phyloP scores from a whole-genome alignment of 2,113 vertebrate genomes.

The Rhinopomastus cyanomelas region DNA sequence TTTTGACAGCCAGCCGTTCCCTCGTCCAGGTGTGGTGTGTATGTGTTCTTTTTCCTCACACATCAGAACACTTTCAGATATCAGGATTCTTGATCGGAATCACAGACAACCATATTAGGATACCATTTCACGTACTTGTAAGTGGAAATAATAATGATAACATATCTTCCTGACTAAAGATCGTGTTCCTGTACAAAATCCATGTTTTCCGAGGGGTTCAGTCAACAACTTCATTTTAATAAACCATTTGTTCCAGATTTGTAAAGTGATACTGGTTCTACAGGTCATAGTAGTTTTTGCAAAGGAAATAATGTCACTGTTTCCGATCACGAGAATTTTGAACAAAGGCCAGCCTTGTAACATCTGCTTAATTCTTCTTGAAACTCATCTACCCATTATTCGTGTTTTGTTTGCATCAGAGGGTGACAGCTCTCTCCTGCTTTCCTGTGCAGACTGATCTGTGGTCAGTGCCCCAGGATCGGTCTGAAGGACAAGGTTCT shows the following conservation, averaged over 20 bases:
- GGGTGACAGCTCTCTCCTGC: neutral
- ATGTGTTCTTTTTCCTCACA: neutral
- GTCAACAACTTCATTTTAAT: conserved; percentile 8
- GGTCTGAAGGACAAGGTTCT: neutral
- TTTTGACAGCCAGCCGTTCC: neutral
- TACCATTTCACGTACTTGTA: neutral
- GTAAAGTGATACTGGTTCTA: neutral
- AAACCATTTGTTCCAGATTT: conserved; percentile 1
- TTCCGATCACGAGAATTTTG: neutral
- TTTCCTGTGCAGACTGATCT: neutral
- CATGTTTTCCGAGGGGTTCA: neutral
- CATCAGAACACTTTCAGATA: neutral
- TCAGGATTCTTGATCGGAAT: neutral
- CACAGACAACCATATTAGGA: neutral
- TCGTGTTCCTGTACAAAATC: neutral
- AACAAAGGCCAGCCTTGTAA: neutral
- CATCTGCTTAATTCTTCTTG: neutral
- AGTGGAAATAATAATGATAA: conserved; percentile 2
- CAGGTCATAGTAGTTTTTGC: neutral
- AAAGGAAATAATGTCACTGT: neutral
- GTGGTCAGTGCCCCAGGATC: neutral
- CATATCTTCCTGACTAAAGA: neutral
- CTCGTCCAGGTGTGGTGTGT: neutral
- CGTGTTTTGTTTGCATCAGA: neutral
- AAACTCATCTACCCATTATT: neutral